Conservation (phyloP, 2,113 vertebrate species). For the Paedocypris sp. region DNA sequence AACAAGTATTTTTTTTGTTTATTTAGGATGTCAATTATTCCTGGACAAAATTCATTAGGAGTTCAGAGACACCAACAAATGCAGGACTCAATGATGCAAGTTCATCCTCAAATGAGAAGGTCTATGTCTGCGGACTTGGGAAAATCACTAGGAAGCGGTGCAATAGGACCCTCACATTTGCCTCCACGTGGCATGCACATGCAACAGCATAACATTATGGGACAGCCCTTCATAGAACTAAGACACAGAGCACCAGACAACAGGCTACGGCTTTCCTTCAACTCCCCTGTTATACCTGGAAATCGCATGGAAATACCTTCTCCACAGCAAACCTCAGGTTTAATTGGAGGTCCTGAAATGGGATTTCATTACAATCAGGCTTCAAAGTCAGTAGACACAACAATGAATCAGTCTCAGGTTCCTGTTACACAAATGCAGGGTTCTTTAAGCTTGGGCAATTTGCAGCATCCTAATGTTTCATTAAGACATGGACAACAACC, state of each 20-base stretch:
- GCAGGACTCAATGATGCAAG: slow-evolving; percentile 52
- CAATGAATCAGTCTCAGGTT: slow-evolving; percentile 51
- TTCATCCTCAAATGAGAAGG: slow-evolving; percentile 72
- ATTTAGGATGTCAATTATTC: slow-evolving; percentile 73
- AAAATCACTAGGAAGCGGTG: slow-evolving; percentile 59
- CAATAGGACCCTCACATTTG: slow-evolving; percentile 70
- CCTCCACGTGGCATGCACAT: slow-evolving; percentile 69
- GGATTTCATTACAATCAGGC: slow-evolving; percentile 57
- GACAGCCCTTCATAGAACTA: slow-evolving; percentile 87
- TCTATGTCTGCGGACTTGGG: slow-evolving; percentile 75
- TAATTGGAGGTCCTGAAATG: slow-evolving; percentile 64
- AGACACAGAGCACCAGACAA: slow-evolving; percentile 78
- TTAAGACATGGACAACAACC: slow-evolving; percentile 52
- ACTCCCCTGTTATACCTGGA: slow-evolving; percentile 51
- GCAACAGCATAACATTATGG: slow-evolving; percentile 87
- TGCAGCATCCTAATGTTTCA: slow-evolving; percentile 59
- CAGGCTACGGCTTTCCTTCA: slow-evolving; percentile 68
- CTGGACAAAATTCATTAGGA: slow-evolving; percentile 63
- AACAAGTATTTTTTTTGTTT: neutral
- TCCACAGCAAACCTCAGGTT: slow-evolving; percentile 60
- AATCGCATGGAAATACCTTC: slow-evolving; percentile 55
- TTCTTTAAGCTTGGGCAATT: slow-evolving; percentile 71
- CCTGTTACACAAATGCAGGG: slow-evolving; percentile 57
- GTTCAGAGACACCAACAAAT: slow-evolving; percentile 69
- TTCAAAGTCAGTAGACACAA: slow-evolving; percentile 62